These are phyloP conservation scores for Emys orbicularis DNA, from an alignment of 2,797 vertebrate species.

Conservation along the genomic window DNA sequence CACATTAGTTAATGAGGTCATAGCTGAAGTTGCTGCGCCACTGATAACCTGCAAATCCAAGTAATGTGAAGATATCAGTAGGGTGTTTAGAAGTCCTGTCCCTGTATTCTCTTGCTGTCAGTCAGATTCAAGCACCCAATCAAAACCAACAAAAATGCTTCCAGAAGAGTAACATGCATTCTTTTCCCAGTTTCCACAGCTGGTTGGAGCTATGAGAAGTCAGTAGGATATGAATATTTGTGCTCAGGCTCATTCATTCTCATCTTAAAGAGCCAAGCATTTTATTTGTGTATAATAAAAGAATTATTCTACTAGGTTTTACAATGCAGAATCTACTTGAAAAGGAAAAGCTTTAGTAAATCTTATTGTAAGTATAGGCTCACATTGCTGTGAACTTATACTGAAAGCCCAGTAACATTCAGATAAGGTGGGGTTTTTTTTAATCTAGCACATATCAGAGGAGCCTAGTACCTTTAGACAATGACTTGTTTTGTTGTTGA, in stretches of 20 bases:
- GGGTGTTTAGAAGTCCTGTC: slow-evolving; percentile 35
- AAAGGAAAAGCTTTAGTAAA: fast-evolving
- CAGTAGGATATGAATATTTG: background rate
- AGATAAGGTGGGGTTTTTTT: fast-evolving
- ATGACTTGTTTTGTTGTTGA: background rate
- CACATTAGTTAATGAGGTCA: slow-evolving; percentile 87
- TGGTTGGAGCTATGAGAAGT: background rate
- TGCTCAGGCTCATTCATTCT: background rate
- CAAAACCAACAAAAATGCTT: background rate
- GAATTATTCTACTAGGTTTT: background rate
- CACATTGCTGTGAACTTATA: background rate
- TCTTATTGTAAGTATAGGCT: background rate
- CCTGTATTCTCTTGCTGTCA: slow-evolving; percentile 49
- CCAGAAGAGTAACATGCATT: background rate
- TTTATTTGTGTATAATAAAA: background rate
- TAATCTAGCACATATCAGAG: fast-evolving
- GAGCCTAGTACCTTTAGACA: background rate
- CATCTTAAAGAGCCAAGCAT: background rate
- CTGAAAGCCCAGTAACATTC: background rate
- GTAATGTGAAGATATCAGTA: slow-evolving; percentile 69
- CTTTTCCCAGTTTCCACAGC: slow-evolving; percentile 2
- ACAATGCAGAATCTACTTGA: background rate
- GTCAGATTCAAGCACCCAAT: slow-evolving; percentile 47
- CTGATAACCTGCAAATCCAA: slow-evolving; percentile 85
- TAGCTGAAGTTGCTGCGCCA: slow-evolving; percentile 73